Percentiles rank a stretch among this genome's conserved stretches.
Conservation (phyloP, 2,888 invertebrate genomes). For the Criorhina ranunculi region DNA sequence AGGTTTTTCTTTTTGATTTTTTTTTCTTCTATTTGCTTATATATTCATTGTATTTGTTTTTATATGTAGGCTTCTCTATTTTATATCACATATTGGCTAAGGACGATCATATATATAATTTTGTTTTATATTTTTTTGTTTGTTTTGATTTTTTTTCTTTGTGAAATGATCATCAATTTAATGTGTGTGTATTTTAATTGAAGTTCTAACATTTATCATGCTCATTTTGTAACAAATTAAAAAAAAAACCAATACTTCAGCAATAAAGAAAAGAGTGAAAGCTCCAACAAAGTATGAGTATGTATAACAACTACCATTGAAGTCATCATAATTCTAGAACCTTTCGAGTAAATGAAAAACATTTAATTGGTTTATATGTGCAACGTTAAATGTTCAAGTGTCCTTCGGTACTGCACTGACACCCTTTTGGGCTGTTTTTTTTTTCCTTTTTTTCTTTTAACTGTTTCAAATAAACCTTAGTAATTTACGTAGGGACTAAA, state of each 20-base stretch:
- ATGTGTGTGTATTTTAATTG: conserved; percentile 4
- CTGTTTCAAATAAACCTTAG: conserved; percentile 59
- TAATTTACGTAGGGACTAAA: conserved; percentile 48
- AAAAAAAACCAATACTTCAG: background rate
- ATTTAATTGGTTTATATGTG: conserved; percentile 52
- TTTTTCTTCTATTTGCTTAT: conserved; percentile 19
- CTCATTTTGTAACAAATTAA: too few relatives aligned
- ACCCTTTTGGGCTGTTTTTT: conserved; percentile 16
- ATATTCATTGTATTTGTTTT: conserved; percentile 41
- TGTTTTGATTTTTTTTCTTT: too few relatives aligned
- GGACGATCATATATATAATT: conserved; percentile 66
- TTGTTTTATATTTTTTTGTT: conserved; percentile 6
- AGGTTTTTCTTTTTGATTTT: conserved; percentile 1
- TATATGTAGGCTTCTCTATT: conserved; percentile 60
- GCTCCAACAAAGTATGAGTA: background rate
- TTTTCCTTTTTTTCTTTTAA: conserved; percentile 25
- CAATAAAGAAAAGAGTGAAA: background rate
- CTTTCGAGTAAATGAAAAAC: conserved; percentile 34
- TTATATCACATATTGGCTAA: conserved; percentile 78
- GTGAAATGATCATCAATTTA: conserved; percentile 25
- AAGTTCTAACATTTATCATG: too few relatives aligned
- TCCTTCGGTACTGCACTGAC: conserved; percentile 32
- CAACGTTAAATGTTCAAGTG: conserved; percentile 56
- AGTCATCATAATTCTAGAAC: background rate
- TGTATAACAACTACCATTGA: background rate